A percentile compares a stretch with the other conserved stretches of the same genome.
Evolutionary conservation across 2,888 invertebrate species (phyloP).

Genomic region (Dicyrtoma fusca): DNA sequence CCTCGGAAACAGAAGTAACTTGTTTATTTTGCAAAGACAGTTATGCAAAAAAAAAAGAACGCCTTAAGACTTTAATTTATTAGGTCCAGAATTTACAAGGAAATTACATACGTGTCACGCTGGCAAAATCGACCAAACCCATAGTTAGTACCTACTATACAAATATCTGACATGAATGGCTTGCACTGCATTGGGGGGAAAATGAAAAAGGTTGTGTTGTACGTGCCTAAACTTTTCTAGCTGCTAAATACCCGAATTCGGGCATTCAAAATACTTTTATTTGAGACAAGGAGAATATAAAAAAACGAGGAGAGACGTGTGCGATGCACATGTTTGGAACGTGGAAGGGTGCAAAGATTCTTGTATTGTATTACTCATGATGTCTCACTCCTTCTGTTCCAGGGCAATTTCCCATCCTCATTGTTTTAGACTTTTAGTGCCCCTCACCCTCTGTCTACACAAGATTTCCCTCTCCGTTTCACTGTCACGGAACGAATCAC

Average conservation of each 20-base stretch:
- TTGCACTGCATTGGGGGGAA: no score
- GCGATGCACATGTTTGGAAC: constrained; percentile 29
- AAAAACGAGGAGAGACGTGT: constrained; percentile 19
- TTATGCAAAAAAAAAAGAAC: no score
- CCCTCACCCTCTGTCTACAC: constrained; percentile 3
- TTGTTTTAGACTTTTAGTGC: neutral
- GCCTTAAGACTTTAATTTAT: no score
- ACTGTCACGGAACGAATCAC: neutral
- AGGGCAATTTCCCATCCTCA: neutral
- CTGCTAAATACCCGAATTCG: constrained; percentile 33
- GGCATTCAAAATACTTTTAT: constrained; percentile 22
- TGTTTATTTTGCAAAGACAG: no score
- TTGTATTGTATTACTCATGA: neutral
- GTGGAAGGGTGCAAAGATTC: constrained; percentile 10
- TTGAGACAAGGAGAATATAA: constrained; percentile 18
- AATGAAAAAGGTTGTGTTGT: neutral
- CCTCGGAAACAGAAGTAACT: no score
- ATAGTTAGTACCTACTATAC: no score
- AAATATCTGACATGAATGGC: no score
- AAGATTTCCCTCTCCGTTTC: neutral
- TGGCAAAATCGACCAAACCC: no score
- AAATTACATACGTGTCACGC: no score
- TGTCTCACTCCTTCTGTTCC: neutral
- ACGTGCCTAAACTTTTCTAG: constrained; percentile 17
- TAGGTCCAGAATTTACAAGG: no score